Base-by-base conservation (phyloP, 2,113 vertebrate genomes). In the Centropus unirufus region DNA sequence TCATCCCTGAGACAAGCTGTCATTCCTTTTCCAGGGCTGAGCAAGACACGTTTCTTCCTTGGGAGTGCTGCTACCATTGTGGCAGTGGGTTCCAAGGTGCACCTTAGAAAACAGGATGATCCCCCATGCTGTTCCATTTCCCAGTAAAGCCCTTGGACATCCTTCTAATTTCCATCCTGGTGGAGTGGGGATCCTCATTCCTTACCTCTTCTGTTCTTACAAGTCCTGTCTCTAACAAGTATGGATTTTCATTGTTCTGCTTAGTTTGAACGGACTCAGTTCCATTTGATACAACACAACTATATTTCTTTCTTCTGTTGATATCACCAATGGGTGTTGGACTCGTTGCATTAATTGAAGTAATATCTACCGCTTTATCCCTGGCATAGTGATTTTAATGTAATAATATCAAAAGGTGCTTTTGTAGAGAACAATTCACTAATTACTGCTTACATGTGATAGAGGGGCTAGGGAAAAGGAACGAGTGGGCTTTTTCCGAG, bases 401-500 rank as follows among this genome's bases (percentile, higher is more conserved):
- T 57, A 81, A 30, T 52, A 77, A 66, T 36, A 81, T 44, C 30
- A 84, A 27, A 66, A 77, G 12, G 83, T 62, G 63, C 21, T 66
- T 78, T 70, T 49, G 23, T 16, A 58, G 51, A 84, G 46, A 85
- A 62, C 34, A 74, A 78, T n/a, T 81, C 18, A 58, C 40, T 58
- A 73, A 24, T 47, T 62, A 24, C 30, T 49, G 51, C 58, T 32
- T n/a, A 39, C n/a, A 40, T 16, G 23, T 32, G n/a, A 70, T 4
- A 49, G 66, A 68, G 24, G 46, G 39, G 26, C 40, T 5, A 64
- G 13, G 24, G 23, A 75, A 78, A 72, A 68, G 13, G 62, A 76
- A 11, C 18, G 19, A 87, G 9, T 3, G 1, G 54, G 5, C 9
- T 40, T 74, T 68, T 54, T 52, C 14, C 0, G 0, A 7, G 14